phyloP scores from a whole-genome alignment of 1,140 invertebrate genomes.

The Drosophila bocqueti region DNA sequence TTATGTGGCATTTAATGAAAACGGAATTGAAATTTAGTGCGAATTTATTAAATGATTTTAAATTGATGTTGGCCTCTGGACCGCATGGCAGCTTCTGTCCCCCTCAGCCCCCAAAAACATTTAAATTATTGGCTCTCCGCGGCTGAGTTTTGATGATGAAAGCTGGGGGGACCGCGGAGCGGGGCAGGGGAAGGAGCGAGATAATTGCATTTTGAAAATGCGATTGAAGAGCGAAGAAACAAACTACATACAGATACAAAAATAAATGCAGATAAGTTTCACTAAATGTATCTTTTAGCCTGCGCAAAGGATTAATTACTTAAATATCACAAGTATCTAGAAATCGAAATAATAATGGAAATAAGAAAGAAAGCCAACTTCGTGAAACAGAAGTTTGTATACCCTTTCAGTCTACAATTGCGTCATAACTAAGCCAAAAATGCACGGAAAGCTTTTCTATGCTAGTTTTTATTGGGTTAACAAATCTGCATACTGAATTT shows the following conservation, averaged over 20 bases:
- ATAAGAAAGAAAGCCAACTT: neutral
- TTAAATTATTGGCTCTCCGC: constrained; percentile 35
- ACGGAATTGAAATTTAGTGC: constrained; percentile 82
- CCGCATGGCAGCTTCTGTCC: constrained; percentile 19
- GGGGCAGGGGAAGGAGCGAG: neutral
- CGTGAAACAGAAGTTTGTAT: no score
- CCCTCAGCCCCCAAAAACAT: constrained; percentile 15
- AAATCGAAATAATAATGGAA: neutral
- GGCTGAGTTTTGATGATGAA: constrained; percentile 40
- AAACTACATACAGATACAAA: no score
- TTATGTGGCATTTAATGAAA: constrained; percentile 84
- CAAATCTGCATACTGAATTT: no score
- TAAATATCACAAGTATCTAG: neutral
- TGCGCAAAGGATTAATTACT: neutral
- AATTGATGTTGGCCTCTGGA: constrained; percentile 71
- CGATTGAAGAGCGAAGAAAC: constrained; percentile 6
- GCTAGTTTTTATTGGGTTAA: neutral
- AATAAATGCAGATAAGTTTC: neutral
- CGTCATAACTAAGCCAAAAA: neutral
- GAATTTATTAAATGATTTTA: constrained; percentile 83
- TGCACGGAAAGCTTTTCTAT: neutral
- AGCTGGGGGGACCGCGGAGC: neutral
- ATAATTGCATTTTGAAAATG: constrained; percentile 28
- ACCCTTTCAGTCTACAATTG: neutral
- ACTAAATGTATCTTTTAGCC: neutral